These are phyloP conservation scores for Xiphophorus hellerii DNA, from an alignment of 2,113 vertebrate genomes.

Conservation along the genomic window DNA sequence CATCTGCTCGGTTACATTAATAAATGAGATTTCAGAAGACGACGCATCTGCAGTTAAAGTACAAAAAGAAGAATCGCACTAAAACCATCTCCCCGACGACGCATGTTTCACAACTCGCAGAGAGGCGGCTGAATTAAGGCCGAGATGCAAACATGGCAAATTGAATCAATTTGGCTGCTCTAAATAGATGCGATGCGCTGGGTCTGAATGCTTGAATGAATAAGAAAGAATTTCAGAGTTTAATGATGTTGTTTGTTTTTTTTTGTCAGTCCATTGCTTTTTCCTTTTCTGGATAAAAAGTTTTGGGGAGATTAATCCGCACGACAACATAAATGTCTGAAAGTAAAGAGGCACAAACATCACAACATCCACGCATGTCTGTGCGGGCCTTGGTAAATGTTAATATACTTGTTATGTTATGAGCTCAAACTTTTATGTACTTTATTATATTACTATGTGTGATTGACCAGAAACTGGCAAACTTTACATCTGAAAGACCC, in stretches of 20 bases:
- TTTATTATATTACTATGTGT: too few species aligned
- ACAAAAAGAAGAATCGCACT: conserved; percentile 26
- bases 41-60: conserved; percentile 36
- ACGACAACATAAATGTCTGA: conserved; percentile 62
- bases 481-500: too few species aligned
- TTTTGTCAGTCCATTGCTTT: conserved; percentile 50
- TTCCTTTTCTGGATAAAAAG: conserved; percentile 49
- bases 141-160: conserved; percentile 73
- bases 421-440: too few species aligned
- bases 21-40: conserved; percentile 70
- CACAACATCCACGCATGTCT: not conserved
- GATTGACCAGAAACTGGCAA: too few species aligned
- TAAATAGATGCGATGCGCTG: conserved; percentile 74
- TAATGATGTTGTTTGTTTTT: conserved; percentile 72
- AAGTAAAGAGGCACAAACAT: conserved; percentile 28
- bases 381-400: not conserved
- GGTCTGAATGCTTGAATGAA: conserved; percentile 64
- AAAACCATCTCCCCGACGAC: conserved; percentile 45
- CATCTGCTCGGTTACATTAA: conserved; percentile 59
- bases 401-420: not conserved
- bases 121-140: conserved; percentile 67
- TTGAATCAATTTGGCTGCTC: conserved; percentile 76
- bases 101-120: conserved; percentile 62
- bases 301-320: conserved; percentile 46
- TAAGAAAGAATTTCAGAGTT: conserved; percentile 63